Conservation (phyloP, 2,888 invertebrate genomes). For the Drosophila anomelani region DNA sequence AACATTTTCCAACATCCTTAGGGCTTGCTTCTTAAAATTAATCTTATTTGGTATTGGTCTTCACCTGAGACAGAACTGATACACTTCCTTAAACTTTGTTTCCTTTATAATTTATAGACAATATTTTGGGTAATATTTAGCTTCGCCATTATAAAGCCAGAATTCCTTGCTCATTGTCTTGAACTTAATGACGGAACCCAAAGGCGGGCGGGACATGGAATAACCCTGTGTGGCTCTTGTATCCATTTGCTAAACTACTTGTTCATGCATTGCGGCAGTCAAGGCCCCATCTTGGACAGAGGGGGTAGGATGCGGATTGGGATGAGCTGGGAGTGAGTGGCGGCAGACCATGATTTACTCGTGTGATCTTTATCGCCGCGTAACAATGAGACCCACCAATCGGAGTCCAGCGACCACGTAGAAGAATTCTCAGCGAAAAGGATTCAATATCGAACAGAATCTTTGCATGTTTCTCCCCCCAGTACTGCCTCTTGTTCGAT, state of each 20-base stretch:
- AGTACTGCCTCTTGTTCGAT: constrained; percentile 46
- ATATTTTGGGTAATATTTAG: neutral
- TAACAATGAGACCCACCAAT: constrained; percentile 66
- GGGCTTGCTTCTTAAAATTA: no score
- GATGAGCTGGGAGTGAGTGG: constrained; percentile 41
- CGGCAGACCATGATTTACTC: constrained; percentile 71
- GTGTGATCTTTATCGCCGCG: constrained; percentile 69
- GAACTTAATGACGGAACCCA: constrained; percentile 16
- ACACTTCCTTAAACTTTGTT: no score
- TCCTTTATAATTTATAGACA: no score
- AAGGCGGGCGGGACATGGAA: constrained; percentile 24
- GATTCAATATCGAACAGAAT: constrained; percentile 55
- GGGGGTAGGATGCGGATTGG: constrained; percentile 22
- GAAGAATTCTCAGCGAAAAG: constrained; percentile 71
- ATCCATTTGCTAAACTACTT: constrained; percentile 76
- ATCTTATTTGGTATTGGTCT: no score
- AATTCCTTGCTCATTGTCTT: constrained; percentile 12
- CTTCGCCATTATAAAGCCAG: neutral
- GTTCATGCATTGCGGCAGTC: constrained; percentile 68
- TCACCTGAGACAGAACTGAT: no score
- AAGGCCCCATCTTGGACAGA: constrained; percentile 23
- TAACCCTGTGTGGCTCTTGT: constrained; percentile 54
- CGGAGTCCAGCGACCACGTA: constrained; percentile 29
- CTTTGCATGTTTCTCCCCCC: constrained; percentile 43
- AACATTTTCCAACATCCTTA: neutral